A percentile compares a stretch with the other conserved stretches of the same genome.
Conservation (phyloP, 2,797 vertebrate genomes). For the Luscinia luscinia region DNA sequence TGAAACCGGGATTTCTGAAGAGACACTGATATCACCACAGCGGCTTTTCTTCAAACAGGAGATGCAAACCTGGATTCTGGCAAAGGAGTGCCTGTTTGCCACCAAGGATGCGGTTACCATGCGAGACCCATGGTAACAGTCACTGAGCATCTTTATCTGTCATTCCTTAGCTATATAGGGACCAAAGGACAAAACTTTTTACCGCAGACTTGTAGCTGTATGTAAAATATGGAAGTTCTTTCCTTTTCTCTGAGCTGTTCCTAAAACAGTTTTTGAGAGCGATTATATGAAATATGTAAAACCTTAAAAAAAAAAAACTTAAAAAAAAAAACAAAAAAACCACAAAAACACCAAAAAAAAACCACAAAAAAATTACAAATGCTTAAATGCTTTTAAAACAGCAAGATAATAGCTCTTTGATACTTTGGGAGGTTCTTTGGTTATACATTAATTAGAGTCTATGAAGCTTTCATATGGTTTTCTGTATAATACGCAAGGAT, state of each 20-base stretch:
- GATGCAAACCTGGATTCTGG: constrained; percentile 85
- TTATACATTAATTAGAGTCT: constrained; percentile 83
- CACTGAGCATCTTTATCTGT: constrained; percentile 93
- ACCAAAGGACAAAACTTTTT: constrained; percentile 99
- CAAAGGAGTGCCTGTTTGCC: constrained; percentile 94
- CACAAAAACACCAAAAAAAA: neutral
- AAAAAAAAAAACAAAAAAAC: neutral
- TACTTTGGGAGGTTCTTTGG: constrained; percentile 86
- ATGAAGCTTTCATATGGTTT: constrained; percentile 87
- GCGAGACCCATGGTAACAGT: constrained; percentile 86
- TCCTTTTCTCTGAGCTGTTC: constrained; percentile 93
- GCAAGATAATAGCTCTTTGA: constrained; percentile 94
- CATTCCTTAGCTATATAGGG: constrained; percentile 99
- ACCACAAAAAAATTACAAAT: constrained; percentile 8
- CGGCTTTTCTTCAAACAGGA: constrained; percentile 84
- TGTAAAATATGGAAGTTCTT: constrained; percentile 90
- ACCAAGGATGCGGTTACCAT: constrained; percentile 90
- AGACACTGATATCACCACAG: constrained; percentile 83
- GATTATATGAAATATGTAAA: constrained; percentile 57
- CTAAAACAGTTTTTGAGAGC: constrained; percentile 88
- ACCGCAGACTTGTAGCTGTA: constrained; percentile 98
- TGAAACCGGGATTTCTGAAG: constrained; percentile 78
- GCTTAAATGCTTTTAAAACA: constrained; percentile 97
- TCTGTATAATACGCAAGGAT: constrained; percentile 83
- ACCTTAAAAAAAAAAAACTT: constrained; percentile 1